These are phyloP conservation scores for Liasis olivaceus DNA, from an alignment of 2,797 vertebrate species.

Conservation along the genomic window DNA sequence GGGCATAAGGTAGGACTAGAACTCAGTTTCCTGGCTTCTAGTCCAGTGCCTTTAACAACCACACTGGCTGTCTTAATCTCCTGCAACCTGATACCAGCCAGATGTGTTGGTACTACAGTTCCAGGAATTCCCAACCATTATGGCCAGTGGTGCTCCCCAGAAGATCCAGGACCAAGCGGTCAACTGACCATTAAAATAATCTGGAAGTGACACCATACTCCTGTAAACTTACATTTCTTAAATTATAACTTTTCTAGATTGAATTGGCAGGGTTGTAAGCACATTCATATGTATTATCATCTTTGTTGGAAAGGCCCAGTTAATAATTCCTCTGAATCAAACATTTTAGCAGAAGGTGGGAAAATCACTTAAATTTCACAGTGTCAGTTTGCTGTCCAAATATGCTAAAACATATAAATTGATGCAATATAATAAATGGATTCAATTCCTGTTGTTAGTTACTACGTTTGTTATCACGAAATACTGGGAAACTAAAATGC, in stretches of 20 bases:
- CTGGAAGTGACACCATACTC: neutral
- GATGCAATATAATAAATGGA: neutral
- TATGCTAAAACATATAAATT: neutral
- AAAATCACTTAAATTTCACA: neutral
- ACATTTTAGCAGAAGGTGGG: neutral
- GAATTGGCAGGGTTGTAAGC: neutral
- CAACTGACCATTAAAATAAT: neutral
- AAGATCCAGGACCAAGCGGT: neutral
- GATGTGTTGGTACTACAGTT: neutral
- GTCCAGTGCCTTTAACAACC: neutral
- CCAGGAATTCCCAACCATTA: neutral
- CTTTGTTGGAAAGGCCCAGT: neutral
- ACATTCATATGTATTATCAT: neutral
- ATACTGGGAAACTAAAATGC: neutral
- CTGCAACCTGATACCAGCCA: neutral
- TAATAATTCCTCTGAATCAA: neutral
- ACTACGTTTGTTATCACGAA: neutral
- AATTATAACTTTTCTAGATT: neutral
- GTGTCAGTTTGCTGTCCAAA: neutral
- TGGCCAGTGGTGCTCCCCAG: neutral
- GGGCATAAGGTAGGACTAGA: neutral
- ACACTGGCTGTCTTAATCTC: neutral
- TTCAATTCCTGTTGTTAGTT: neutral
- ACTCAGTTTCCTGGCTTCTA: neutral
- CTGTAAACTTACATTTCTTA: neutral